Conservation (phyloP, 92 coral and sea anemone genomes). For the Parazoanthus atlanticus region DNA sequence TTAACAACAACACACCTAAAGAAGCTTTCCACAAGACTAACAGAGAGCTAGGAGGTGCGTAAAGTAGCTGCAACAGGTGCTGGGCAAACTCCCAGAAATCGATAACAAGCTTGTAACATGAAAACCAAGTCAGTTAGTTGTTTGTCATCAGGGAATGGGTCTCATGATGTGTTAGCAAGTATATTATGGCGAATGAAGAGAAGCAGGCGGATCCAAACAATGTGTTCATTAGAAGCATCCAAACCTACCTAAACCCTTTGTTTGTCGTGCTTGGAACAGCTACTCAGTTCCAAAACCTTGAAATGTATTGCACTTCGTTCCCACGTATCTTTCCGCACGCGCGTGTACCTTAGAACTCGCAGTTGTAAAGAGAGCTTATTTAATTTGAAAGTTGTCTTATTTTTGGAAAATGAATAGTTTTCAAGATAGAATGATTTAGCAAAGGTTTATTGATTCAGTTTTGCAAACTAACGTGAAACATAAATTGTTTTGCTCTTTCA, state of each 20-base stretch:
- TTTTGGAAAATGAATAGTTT: not conserved
- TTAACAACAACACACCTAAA: constrained; percentile 34
- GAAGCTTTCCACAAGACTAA: constrained; percentile 50
- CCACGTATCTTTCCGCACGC: not conserved
- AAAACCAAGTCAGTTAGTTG: constrained; percentile 6
- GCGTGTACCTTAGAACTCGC: constrained; percentile 5
- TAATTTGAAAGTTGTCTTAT: constrained; percentile 1
- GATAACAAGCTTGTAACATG: constrained; percentile 45
- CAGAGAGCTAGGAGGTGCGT: constrained; percentile 48
- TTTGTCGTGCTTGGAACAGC: not conserved
- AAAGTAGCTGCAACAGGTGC: constrained; percentile 21
- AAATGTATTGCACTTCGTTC: constrained; percentile 10
- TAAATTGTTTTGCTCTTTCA: not conserved
- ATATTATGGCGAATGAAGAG: constrained; percentile 48
- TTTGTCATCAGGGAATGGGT: constrained; percentile 21
- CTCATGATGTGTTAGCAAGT: constrained; percentile 16
- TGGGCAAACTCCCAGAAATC: constrained; percentile 35
- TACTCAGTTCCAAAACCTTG: not conserved
- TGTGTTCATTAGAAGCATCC: constrained; percentile 46
- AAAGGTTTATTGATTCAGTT: constrained; percentile 5
- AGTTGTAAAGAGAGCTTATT: not conserved
- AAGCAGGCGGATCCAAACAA: constrained; percentile 32
- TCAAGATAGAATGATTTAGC: not conserved
- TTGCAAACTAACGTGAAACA: not conserved
- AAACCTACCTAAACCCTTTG: constrained; percentile 46